Evolutionary conservation across 2,113 vertebrate species (phyloP).

Genomic region (Kryptolebias marmoratus): DNA sequence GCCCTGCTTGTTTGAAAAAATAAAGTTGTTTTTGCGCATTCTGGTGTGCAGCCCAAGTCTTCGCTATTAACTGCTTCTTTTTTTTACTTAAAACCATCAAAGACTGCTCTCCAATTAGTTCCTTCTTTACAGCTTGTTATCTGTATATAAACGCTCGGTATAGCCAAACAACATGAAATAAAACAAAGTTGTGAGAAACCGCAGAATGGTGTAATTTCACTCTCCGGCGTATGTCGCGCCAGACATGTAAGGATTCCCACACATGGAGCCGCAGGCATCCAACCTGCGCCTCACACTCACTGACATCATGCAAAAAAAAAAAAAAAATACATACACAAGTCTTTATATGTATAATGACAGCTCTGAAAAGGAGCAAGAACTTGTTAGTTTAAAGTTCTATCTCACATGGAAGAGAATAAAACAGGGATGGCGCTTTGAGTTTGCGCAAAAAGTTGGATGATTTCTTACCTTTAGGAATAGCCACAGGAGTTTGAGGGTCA

Average conservation of each 20-base stretch:
- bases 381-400: too few species aligned
- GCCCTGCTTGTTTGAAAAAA: background rate
- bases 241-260: conserved; percentile 15
- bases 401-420: too few species aligned
- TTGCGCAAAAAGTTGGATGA: background rate
- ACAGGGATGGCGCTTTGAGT: background rate
- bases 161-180: conserved; percentile 13
- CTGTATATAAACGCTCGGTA: conserved; percentile 24
- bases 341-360: background rate
- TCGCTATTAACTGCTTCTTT: background rate
- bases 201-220: conserved; percentile 53
- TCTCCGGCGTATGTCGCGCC: conserved; percentile 3
- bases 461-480: conserved; percentile 82
- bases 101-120: conserved; percentile 8
- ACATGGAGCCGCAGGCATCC: conserved; percentile 19
- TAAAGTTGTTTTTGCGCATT: background rate
- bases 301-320: conserved; percentile 3
- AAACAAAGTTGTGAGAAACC: conserved; percentile 55
- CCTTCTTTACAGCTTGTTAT: conserved; percentile 39
- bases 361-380: too few species aligned
- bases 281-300: conserved; percentile 16
- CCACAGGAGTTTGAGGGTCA: conserved; percentile 31
- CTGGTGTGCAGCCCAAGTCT: background rate
- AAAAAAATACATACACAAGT: too few species aligned
- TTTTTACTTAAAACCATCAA: conserved; percentile 6